Evolutionary conservation across 2,888 invertebrate species (phyloP).

Genomic region (Phlogophora meticulosa): DNA sequence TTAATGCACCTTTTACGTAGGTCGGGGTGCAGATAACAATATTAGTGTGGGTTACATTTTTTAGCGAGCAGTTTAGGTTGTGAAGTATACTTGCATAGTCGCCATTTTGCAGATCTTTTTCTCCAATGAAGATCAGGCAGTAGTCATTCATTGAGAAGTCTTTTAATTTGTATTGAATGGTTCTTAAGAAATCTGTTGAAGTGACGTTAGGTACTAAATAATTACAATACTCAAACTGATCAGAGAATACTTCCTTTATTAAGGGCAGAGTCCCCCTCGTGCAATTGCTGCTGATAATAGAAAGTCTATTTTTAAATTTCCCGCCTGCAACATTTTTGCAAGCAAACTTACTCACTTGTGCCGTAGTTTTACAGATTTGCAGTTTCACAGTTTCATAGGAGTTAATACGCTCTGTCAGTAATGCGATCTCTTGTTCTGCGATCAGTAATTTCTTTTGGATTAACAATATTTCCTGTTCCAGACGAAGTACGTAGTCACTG

Average conservation of each 20-base stretch:
- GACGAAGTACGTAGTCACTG: slow-evolving; percentile 3
- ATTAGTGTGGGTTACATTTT: background rate
- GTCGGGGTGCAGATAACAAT: slow-evolving; percentile 2
- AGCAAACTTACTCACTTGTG: no score
- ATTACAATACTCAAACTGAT: slow-evolving; percentile 3
- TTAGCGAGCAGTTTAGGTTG: background rate
- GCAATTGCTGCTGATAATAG: background rate
- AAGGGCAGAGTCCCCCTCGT: background rate
- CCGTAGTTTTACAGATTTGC: no score
- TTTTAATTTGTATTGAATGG: slow-evolving; percentile 6
- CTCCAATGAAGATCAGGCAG: slow-evolving; percentile 10
- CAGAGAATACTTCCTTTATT: background rate
- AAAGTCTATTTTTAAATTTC: background rate
- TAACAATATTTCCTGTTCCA: slow-evolving; percentile 8
- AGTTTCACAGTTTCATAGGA: no score
- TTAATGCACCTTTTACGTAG: slow-evolving; percentile 6
- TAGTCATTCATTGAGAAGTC: slow-evolving; percentile 10
- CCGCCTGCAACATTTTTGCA: background rate
- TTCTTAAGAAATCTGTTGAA: background rate
- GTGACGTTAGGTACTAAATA: background rate
- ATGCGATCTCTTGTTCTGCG: slow-evolving; percentile 7
- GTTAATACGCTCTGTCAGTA: slow-evolving; percentile 3
- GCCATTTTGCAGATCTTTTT: slow-evolving; percentile 1
- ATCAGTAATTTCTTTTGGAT: slow-evolving; percentile 11
- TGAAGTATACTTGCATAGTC: background rate